Evolutionary conservation across 2,113 vertebrate species (phyloP).

Genomic region (Pardalotus punctatus): DNA sequence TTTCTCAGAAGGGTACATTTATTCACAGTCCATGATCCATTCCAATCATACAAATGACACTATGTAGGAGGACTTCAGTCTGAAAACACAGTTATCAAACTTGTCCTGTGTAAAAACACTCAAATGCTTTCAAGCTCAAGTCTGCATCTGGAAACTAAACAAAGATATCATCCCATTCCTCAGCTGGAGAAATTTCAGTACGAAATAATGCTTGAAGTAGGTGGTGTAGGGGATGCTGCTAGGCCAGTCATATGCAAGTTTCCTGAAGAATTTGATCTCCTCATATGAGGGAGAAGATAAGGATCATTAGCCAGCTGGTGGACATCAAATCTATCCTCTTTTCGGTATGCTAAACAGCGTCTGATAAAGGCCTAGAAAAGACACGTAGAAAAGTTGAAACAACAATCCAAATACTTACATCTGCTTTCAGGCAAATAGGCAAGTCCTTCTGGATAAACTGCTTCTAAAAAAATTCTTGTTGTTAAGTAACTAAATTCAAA

Average conservation of each 20-base stretch:
- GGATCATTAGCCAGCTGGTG: conserved; percentile 95
- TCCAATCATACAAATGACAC: conserved; percentile 68
- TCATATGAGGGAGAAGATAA: conserved; percentile 97
- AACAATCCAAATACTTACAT: neutral
- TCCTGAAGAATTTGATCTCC: conserved; percentile 97
- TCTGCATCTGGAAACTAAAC: conserved; percentile 75
- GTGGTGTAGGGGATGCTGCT: conserved; percentile 80
- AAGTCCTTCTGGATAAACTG: neutral
- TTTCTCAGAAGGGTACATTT: conserved; percentile 63
- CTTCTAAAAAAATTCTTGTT: neutral
- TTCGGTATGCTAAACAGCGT: conserved; percentile 96
- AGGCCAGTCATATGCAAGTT: conserved; percentile 90
- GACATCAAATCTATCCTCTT: conserved; percentile 96
- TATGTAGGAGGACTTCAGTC: conserved; percentile 60
- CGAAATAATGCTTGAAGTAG: conserved; percentile 90
- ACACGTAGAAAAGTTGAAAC: neutral
- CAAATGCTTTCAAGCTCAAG: conserved; percentile 73
- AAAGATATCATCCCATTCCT: conserved; percentile 68
- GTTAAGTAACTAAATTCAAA: neutral
- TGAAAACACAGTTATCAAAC: conserved; percentile 69
- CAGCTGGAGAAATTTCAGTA: conserved; percentile 81
- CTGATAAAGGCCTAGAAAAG: conserved; percentile 90
- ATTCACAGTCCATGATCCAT: conserved; percentile 74
- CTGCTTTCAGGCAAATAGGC: neutral
- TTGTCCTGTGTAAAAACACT: conserved; percentile 69